Conservation (phyloP, 2,888 invertebrate species). For the Sturmia bella region DNA sequence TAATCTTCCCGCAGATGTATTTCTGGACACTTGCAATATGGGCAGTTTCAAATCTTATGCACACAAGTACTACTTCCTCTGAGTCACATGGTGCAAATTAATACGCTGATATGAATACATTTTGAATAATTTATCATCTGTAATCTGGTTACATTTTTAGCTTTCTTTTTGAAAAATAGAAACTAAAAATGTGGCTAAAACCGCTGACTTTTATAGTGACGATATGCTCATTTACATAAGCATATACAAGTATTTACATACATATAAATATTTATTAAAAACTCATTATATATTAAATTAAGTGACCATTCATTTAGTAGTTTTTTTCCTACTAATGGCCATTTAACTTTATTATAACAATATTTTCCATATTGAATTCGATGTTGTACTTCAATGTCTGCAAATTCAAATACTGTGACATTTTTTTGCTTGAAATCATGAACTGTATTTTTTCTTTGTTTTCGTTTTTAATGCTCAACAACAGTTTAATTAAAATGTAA, state of each 20-base stretch:
- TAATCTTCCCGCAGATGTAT: too few relatives aligned
- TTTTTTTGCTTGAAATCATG: neutral
- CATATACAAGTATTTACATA: neutral
- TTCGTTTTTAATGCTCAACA: conserved; percentile 2
- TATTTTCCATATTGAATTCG: conserved; percentile 12
- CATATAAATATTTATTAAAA: conserved; percentile 26
- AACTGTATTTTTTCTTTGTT: neutral
- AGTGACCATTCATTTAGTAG: neutral
- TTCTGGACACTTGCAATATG: too few relatives aligned
- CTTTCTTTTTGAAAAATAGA: too few relatives aligned
- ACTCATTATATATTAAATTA: conserved; percentile 35
- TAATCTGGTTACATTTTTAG: too few relatives aligned
- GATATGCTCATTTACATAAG: neutral
- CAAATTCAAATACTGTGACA: neutral
- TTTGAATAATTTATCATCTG: too few relatives aligned
- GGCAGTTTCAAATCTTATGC: too few relatives aligned
- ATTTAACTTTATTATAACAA: conserved; percentile 37
- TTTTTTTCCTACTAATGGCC: neutral
- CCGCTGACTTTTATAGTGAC: neutral
- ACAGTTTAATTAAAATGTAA: conserved; percentile 58
- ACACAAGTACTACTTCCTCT: too few relatives aligned
- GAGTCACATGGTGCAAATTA: too few relatives aligned
- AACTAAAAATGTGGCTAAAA: too few relatives aligned
- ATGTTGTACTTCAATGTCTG: neutral
- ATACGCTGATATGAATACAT: too few relatives aligned